Conservation (phyloP, 2,113 vertebrate species). For the Nannobrachium achirus region DNA sequence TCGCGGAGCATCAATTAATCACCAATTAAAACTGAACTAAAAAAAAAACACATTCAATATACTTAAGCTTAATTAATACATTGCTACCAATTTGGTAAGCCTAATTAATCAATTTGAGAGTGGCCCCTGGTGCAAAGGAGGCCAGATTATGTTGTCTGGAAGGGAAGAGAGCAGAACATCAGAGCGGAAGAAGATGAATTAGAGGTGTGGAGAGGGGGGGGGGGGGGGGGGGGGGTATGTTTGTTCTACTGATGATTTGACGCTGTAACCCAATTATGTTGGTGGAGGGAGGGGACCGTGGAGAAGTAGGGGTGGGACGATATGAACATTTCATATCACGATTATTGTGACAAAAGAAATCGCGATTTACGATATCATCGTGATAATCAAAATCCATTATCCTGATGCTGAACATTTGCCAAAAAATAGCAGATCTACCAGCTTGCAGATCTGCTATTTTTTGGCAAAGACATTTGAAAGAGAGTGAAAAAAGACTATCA, state of each 20-base stretch:
- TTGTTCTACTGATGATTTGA: conserved; percentile 41
- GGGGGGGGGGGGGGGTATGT: conserved; percentile 14
- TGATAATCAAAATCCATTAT: too few species aligned
- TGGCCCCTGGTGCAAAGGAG: conserved; percentile 55
- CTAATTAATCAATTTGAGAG: conserved; percentile 78
- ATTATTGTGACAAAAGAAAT: too few species aligned
- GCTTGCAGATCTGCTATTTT: too few species aligned
- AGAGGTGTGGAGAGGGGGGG: conserved; percentile 7
- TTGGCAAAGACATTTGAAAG: too few species aligned
- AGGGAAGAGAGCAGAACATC: conserved; percentile 36
- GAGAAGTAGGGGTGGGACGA: not conserved
- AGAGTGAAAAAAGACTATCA: too few species aligned
- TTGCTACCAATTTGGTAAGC: conserved; percentile 66
- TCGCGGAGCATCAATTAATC: conserved; percentile 70
- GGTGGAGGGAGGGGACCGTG: not conserved
- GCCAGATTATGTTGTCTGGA: conserved; percentile 59
- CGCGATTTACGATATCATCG: too few species aligned
- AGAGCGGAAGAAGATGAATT: conserved; percentile 32
- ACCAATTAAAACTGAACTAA: conserved; percentile 65
- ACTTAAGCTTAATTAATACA: conserved; percentile 80
- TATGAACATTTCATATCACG: too few species aligned
- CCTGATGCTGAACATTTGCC: too few species aligned
- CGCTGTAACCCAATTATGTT: conserved; percentile 39
- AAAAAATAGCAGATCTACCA: too few species aligned
- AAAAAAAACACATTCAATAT: conserved; percentile 67